Evolutionary conservation across 2,888 invertebrate species (phyloP).

Genomic region (Latrodectus elegans): DNA sequence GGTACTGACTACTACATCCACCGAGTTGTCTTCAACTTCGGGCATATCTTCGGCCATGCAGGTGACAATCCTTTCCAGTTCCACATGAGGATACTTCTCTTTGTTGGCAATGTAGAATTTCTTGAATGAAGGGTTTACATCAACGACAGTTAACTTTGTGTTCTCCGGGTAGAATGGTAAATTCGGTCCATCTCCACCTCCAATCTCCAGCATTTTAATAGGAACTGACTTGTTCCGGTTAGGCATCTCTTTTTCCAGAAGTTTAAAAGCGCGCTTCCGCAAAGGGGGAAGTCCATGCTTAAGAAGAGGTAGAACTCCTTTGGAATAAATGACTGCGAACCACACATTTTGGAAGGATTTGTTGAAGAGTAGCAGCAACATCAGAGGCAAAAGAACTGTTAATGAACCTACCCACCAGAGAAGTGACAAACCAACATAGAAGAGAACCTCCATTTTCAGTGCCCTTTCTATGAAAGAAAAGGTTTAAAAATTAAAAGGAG

Average conservation of each 20-base stretch:
- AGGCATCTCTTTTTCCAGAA: conserved; percentile 13
- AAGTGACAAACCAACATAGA: no score
- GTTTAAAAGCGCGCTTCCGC: conserved; percentile 20
- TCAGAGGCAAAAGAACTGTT: conserved; percentile 11
- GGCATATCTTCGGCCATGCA: conserved; percentile 71
- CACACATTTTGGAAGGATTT: conserved; percentile 7
- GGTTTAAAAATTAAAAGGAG: no score
- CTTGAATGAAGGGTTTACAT: conserved; percentile 71
- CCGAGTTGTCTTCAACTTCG: conserved; percentile 71
- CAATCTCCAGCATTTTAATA: conserved; percentile 53
- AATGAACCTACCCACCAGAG: conserved; percentile 31
- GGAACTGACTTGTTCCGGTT: conserved; percentile 3
- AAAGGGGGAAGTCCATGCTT: conserved; percentile 1
- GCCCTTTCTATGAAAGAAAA: no score
- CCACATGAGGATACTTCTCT: conserved; percentile 60
- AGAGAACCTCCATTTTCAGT: no score
- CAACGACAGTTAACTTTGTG: conserved; percentile 71
- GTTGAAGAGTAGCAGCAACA: conserved; percentile 12
- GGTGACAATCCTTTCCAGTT: conserved; percentile 71
- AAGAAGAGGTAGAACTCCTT: conserved; percentile 20
- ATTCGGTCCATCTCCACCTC: conserved; percentile 69
- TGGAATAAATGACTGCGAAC: conserved; percentile 27
- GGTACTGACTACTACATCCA: conserved; percentile 73
- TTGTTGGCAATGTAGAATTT: conserved; percentile 62
- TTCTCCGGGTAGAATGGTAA: conserved; percentile 72